Percentiles rank a stretch among this genome's conserved stretches.
phyloP scores from a whole-genome alignment of 2,113 vertebrate genomes.

The Xenopus borealis region DNA sequence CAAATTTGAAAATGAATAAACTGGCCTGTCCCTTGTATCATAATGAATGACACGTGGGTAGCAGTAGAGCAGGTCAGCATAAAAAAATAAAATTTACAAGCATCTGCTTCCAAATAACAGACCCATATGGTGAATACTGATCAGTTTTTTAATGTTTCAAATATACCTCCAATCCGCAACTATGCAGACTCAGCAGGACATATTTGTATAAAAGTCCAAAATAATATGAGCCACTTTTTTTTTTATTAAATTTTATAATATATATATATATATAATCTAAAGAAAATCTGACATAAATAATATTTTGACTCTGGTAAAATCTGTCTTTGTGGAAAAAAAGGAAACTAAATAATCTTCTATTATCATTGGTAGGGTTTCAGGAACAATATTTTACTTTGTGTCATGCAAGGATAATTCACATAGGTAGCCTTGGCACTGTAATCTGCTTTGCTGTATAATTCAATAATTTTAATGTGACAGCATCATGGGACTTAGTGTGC shows the following conservation, averaged over 20 bases:
- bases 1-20: too few relatives aligned
- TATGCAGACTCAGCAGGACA: conserved; percentile 18
- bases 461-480: conserved; percentile 46
- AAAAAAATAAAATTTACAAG: too few relatives aligned
- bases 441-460: conserved; percentile 40
- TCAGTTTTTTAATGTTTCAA: too few relatives aligned
- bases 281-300: conserved; percentile 34
- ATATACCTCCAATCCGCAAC: conserved; percentile 3
- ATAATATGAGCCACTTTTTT: conserved; percentile 1
- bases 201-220: conserved; percentile 6
- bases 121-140: too few relatives aligned
- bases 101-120: too few relatives aligned
- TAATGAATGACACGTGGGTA: too few relatives aligned
- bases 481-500: conserved; percentile 39
- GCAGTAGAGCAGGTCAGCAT: too few relatives aligned
- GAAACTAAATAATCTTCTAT: conserved; percentile 16
- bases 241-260: neutral
- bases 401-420: conserved; percentile 44
- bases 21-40: too few relatives aligned
- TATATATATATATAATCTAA: conserved; percentile 15
- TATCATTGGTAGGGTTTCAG: conserved; percentile 39
- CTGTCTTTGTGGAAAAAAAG: conserved; percentile 21
- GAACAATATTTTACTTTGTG: conserved; percentile 45
- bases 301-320: conserved; percentile 13
- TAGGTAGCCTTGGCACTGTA: conserved; percentile 40